Evolutionary conservation across 1,140 invertebrate genomes (phyloP), one percentile per base, ranked within the genome.

Genomic region (Schlechtendalia chinensis): DNA sequence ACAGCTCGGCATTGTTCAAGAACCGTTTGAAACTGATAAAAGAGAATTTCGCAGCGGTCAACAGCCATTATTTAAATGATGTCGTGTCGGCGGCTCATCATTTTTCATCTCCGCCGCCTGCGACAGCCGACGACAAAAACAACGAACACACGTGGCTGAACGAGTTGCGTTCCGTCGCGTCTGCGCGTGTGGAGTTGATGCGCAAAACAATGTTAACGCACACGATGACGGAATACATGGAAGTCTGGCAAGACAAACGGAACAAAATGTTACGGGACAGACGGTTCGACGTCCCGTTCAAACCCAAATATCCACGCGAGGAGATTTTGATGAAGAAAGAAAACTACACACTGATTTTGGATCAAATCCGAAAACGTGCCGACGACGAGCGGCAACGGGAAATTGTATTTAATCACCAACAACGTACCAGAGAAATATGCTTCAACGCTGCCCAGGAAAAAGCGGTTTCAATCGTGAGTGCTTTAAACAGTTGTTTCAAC

Each of bases 1-100:
- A 47, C 22, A 22, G 32, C 45, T 5, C 65, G n/a, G 32, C 16
- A 0, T 1, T 63, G 39, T 47, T 47, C 1, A 45, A 61, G 47
- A 79, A 27, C 10, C 39, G 58, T n/a, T n/a, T 79, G 22, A 47
- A 79, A 47, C 27, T 39, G 6, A 27, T 79, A 11, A 47, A 32
- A 12, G 75, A 61, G 19, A 45, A 63, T 8, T 79, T 79, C 29
- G 56, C 17, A 0, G 75, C 75, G 8, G 39, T 79, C 8, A 79
- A 79, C 8, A 50, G 39, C 1, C 19, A 50, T 63, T 79, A 63
- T 79, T 50, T 79, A 22, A 79, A 29, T 5, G 75, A 79, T 45
- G 61, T 61, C 58, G 10, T 22, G 6, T n/a, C 61, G 16, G 75
- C 39, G 11, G 39, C 22, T 17, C 17, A 17, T 29, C 29, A 19